These are phyloP conservation scores for Adoxophyes honmai DNA, from an alignment of 1,140 invertebrate species.

Conservation along the genomic window DNA sequence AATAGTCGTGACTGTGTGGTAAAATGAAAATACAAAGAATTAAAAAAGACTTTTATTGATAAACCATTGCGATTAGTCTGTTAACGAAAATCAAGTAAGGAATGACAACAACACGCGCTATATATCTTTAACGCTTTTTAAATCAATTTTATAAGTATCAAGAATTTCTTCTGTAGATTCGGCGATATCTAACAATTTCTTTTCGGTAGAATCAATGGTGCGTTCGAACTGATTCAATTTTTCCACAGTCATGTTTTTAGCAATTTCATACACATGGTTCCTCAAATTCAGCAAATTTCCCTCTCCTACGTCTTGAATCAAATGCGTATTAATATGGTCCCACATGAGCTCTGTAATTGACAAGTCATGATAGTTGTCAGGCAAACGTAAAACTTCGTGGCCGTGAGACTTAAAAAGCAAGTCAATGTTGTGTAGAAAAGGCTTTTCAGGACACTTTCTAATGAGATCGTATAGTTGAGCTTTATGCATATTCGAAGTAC, in stretches of 20 bases:
- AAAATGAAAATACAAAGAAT: too few species aligned
- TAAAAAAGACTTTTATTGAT: too few species aligned
- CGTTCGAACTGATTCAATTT: not conserved
- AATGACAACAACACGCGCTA: too few species aligned
- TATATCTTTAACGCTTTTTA: not conserved
- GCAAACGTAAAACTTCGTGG: constrained; percentile 37
- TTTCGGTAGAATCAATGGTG: not conserved
- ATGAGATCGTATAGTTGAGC: constrained; percentile 42
- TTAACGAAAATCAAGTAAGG: too few species aligned
- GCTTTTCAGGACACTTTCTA: constrained; percentile 23
- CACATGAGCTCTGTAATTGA: constrained; percentile 33
- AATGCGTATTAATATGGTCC: constrained; percentile 19
- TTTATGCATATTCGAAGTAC: constrained; percentile 29
- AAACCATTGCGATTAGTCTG: too few species aligned
- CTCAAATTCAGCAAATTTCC: not conserved
- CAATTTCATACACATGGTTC: not conserved
- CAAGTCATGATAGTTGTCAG: constrained; percentile 29
- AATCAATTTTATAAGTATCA: not conserved
- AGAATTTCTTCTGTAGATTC: not conserved
- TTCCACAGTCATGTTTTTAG: not conserved
- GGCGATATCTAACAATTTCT: not conserved
- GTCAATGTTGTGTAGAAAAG: constrained; percentile 26
- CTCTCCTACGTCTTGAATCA: not conserved
- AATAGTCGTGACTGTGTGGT: too few species aligned
- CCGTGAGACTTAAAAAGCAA: constrained; percentile 34